Base-by-base conservation (phyloP, 2,113 vertebrate species). In the Spea bombifrons region DNA sequence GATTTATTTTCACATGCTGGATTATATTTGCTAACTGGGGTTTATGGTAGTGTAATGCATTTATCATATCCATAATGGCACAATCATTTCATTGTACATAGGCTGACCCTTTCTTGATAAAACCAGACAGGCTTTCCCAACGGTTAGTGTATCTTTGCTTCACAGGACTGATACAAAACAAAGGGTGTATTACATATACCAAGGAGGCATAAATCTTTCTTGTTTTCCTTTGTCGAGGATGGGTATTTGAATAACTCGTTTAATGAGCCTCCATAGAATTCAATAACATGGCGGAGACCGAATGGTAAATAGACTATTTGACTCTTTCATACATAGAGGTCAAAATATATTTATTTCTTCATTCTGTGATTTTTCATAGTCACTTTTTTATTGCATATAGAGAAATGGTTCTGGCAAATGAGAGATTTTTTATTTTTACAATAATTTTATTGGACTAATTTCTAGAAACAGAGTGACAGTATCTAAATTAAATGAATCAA, bases 1-100 rank as follows among this genome's bases (percentile, higher is more conserved):
- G 65, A 73, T 80, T 68, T 80, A 80, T 80, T 80, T 74, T 80
- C 47, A 61, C 78, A 65, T 68, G 64, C 53, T 80, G 78, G 46
- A 74, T 68, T 74, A 73, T 68, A 74, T 74, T 74, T 73, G 65
- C 52, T 74, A 74, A 68, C 71, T 61, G 64, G 46, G 78, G 71
- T 80, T 80, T 80, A 80, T 74, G 78, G 53, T 49, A 4, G 8
- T 45, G 71, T 68, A 73, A 68, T 61, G 46, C 65, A 80, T 80
- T 74, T 80, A 80, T 80, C 78, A 80, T 80, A 74, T 43, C 49
- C 59, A 53, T 7, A 66, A 48, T 55, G 63, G 43, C 61, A 78
- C 78, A 80, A 80, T 59, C 65, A 57, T 68, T 45, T 74, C 61
- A 80, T 80, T 80, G 78, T 80, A 67, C 50, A 57, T 55, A 49